Percentiles rank a stretch among this genome's conserved stretches.
Evolutionary conservation across 2,888 invertebrate genomes (phyloP).

Genomic region (Antheraea yamamai): DNA sequence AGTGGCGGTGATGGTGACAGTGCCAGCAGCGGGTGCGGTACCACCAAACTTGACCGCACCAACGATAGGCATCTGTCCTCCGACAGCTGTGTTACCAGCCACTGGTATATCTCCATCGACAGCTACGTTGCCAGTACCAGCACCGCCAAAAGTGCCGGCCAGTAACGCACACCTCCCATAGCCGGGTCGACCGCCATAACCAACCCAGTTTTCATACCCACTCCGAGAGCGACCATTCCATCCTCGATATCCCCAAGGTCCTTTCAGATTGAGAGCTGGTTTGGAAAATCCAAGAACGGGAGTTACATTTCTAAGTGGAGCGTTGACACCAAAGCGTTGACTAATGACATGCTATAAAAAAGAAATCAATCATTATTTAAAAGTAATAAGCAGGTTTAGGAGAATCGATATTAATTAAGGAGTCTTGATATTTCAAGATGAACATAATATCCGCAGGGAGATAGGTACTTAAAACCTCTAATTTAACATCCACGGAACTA

Average conservation of each 20-base stretch:
- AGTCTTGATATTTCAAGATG: background rate
- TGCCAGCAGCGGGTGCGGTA: slow-evolving; percentile 47
- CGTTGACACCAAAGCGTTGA: background rate
- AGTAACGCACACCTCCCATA: slow-evolving; percentile 20
- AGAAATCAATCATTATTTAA: too few relatives aligned
- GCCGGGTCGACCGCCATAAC: slow-evolving; percentile 19
- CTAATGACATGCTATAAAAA: slow-evolving; percentile 16
- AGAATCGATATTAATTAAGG: too few relatives aligned
- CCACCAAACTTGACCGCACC: slow-evolving; percentile 54
- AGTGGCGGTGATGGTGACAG: slow-evolving; percentile 50
- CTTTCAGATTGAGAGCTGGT: background rate
- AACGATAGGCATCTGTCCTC: slow-evolving; percentile 49
- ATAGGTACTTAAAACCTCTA: too few relatives aligned
- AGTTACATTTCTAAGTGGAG: background rate
- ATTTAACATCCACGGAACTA: too few relatives aligned
- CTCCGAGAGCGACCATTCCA: slow-evolving; percentile 2
- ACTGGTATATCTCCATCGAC: slow-evolving; percentile 49
- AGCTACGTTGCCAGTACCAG: slow-evolving; percentile 43
- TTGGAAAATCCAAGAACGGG: background rate
- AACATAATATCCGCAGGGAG: too few relatives aligned
- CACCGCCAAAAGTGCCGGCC: slow-evolving; percentile 37
- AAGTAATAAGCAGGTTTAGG: too few relatives aligned
- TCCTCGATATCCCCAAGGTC: slow-evolving; percentile 4
- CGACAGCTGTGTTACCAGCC: slow-evolving; percentile 44
- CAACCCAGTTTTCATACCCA: background rate